Conservation (phyloP, 2,113 vertebrate species). For the Oncorhynchus keta region DNA sequence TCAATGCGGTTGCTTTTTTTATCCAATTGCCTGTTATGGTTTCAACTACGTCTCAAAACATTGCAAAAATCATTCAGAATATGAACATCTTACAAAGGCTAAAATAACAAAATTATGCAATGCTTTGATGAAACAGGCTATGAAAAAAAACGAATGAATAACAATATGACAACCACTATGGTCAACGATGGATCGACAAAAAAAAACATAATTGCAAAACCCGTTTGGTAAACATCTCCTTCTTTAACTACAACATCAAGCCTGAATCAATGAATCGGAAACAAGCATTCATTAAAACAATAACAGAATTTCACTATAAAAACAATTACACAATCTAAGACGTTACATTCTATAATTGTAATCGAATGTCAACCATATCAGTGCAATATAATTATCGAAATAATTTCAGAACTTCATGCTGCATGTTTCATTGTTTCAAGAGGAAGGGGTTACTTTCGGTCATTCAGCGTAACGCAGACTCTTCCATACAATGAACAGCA, state of each 20-base stretch:
- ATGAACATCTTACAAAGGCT: no score
- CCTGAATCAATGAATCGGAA: not conserved
- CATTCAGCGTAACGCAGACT: conserved; percentile 48
- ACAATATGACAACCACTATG: not conserved
- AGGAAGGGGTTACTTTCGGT: conserved; percentile 72
- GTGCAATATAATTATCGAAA: not conserved
- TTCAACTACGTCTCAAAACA: no score
- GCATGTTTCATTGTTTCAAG: conserved; percentile 49
- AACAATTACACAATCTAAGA: not conserved
- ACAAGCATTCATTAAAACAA: not conserved
- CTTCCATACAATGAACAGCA: conserved; percentile 26
- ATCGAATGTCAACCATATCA: not conserved
- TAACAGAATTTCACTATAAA: not conserved
- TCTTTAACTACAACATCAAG: not conserved
- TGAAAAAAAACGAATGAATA: not conserved
- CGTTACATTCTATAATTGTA: not conserved
- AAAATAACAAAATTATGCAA: not conserved
- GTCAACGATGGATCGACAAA: not conserved
- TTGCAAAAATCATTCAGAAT: no score
- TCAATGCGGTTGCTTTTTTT: not conserved
- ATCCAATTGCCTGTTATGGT: not conserved
- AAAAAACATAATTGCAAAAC: not conserved
- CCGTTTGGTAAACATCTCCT: not conserved
- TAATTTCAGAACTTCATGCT: not conserved
- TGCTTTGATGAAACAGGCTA: not conserved